Evolutionary conservation across 2,888 invertebrate species (phyloP).

Genomic region (Drosophila buzzatii): DNA sequence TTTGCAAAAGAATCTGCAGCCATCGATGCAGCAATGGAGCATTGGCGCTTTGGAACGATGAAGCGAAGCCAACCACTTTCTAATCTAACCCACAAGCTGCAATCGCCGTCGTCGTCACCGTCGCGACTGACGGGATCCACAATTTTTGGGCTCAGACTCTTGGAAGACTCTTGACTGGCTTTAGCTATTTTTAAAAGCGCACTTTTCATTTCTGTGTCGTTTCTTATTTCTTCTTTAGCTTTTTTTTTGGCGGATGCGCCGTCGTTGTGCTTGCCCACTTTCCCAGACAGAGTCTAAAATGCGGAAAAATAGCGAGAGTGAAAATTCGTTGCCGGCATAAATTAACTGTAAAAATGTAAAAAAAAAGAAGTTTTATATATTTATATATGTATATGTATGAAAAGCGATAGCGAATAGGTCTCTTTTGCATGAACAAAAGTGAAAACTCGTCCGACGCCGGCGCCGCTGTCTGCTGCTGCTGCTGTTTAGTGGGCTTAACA

Average conservation of each 20-base stretch:
- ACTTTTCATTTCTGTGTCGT: conserved; percentile 57
- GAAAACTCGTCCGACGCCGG: conserved; percentile 34
- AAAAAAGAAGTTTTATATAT: conserved; percentile 5
- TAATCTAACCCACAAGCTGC: conserved; percentile 69
- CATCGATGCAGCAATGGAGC: conserved; percentile 28
- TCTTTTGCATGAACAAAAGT: conserved; percentile 56
- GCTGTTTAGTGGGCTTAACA: conserved; percentile 22
- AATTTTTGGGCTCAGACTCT: conserved; percentile 56
- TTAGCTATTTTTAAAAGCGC: conserved; percentile 63
- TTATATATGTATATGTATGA: conserved; percentile 33
- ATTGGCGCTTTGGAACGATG: conserved; percentile 14
- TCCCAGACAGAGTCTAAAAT: conserved; percentile 64
- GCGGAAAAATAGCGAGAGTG: conserved; percentile 74
- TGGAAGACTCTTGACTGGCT: conserved; percentile 47
- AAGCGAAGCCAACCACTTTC: conserved; percentile 55
- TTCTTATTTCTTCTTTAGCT: conserved; percentile 24
- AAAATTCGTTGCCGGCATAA: conserved; percentile 70
- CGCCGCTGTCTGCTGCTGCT: background rate
- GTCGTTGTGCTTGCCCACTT: conserved; percentile 53
- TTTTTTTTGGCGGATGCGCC: conserved; percentile 60
- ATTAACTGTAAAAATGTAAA: conserved; percentile 62
- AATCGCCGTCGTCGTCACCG: conserved; percentile 39
- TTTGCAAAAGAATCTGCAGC: conserved; percentile 59
- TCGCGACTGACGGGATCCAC: conserved; percentile 34
- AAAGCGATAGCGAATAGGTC: conserved; percentile 51